Evolutionary conservation across 2,797 vertebrate genomes (phyloP).

Genomic region (Novumbra hubbsi): DNA sequence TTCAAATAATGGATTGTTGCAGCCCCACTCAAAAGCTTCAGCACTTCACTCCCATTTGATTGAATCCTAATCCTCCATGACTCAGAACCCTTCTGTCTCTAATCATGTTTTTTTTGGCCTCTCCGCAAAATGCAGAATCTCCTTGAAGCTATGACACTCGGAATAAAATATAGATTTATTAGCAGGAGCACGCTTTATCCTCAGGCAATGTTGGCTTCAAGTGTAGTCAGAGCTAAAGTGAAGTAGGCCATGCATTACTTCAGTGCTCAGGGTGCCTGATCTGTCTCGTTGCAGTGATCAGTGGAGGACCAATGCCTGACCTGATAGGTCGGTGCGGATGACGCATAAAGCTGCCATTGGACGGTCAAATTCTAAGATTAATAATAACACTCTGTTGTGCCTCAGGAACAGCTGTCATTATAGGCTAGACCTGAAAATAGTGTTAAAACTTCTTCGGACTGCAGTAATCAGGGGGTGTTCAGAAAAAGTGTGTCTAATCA

Average conservation of each 20-base stretch:
- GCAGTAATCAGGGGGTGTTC: background rate
- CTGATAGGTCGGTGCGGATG: background rate
- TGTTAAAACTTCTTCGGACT: background rate
- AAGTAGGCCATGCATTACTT: constrained; percentile 6
- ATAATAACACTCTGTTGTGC: background rate
- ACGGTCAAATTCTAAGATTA: background rate
- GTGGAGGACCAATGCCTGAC: background rate
- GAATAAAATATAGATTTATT: constrained; percentile 6
- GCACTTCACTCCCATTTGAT: background rate
- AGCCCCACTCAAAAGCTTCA: background rate
- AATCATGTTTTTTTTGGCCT: background rate
- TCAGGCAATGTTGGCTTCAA: constrained; percentile 3
- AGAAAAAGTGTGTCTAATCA: background rate
- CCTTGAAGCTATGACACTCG: constrained; percentile 10
- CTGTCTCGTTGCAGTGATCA: background rate
- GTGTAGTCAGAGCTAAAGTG: background rate
- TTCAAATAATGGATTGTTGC: background rate
- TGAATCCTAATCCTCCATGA: background rate
- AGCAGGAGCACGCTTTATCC: background rate
- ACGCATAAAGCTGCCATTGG: background rate
- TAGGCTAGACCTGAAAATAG: background rate
- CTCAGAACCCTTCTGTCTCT: background rate
- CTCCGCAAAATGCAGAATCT: constrained; percentile 3
- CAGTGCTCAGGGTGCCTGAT: background rate
- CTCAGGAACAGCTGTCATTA: background rate